phyloP scores from a whole-genome alignment of 2,888 invertebrate species.

The Odontothrips loti region DNA sequence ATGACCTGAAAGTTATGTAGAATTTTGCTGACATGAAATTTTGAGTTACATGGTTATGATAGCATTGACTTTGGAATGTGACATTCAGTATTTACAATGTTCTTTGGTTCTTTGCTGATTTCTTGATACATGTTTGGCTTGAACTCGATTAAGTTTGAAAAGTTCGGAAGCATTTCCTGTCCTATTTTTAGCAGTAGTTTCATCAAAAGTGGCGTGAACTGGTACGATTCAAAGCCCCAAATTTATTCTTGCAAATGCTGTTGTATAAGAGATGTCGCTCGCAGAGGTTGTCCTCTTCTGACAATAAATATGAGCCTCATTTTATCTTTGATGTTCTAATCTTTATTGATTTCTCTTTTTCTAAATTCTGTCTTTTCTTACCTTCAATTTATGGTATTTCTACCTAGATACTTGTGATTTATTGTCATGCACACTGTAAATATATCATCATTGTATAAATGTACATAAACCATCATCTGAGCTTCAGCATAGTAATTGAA shows the following conservation, averaged over 20 bases:
- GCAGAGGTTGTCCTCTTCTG: slow-evolving; percentile 22
- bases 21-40: too few relatives aligned
- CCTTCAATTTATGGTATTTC: slow-evolving; percentile 15
- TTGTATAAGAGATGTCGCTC: slow-evolving; percentile 13
- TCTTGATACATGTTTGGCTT: too few relatives aligned
- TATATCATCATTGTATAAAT: slow-evolving; percentile 8
- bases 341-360: slow-evolving; percentile 17
- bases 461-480: neutral
- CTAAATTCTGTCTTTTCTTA: slow-evolving; percentile 25
- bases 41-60: too few relatives aligned
- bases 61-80: too few relatives aligned
- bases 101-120: too few relatives aligned
- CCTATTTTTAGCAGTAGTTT: neutral
- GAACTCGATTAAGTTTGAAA: neutral
- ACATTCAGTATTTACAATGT: too few relatives aligned
- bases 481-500: neutral
- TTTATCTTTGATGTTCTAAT: slow-evolving; percentile 7
- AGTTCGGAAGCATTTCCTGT: neutral
- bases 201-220: neutral
- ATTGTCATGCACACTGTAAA: slow-evolving; percentile 22
- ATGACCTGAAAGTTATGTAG: too few relatives aligned
- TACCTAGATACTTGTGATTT: slow-evolving; percentile 23
- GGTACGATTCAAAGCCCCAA: neutral
- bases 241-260: slow-evolving; percentile 13
- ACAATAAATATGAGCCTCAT: slow-evolving; percentile 21